Percentiles rank a stretch among this genome's conserved stretches.
Conservation (phyloP, 2,797 vertebrate species). For the Characodon lateralis region DNA sequence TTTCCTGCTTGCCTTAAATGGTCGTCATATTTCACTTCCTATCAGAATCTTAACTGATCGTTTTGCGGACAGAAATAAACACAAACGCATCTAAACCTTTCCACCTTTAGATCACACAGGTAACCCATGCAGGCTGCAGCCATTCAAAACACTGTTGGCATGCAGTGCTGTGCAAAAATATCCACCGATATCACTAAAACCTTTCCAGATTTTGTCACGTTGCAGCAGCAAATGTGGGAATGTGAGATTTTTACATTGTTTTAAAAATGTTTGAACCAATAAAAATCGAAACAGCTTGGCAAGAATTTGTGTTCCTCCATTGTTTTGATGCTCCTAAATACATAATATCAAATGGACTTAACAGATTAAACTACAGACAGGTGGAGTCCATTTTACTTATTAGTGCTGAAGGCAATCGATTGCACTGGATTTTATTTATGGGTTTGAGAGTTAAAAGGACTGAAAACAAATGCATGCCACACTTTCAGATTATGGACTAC, state of each 20-base stretch:
- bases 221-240: no score
- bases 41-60: neutral
- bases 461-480: neutral
- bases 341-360: neutral
- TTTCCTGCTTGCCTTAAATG: neutral
- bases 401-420: no score
- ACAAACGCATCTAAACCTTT: neutral
- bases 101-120: constrained; percentile 2
- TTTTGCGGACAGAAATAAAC: constrained; percentile 3
- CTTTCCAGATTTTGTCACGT: neutral
- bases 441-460: neutral
- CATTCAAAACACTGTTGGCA: constrained; percentile 3
- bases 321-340: neutral
- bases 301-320: neutral
- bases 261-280: neutral
- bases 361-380: neutral
- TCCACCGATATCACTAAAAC: neutral
- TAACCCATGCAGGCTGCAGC: constrained; percentile 46
- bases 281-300: neutral
- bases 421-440: neutral
- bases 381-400: neutral
- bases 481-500: neutral
- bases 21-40: neutral
- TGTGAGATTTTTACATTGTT: no score
- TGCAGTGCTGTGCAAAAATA: neutral